phyloP scores from a whole-genome alignment of 2,113 vertebrate genomes.

The Epinephelus cyanopodus region DNA sequence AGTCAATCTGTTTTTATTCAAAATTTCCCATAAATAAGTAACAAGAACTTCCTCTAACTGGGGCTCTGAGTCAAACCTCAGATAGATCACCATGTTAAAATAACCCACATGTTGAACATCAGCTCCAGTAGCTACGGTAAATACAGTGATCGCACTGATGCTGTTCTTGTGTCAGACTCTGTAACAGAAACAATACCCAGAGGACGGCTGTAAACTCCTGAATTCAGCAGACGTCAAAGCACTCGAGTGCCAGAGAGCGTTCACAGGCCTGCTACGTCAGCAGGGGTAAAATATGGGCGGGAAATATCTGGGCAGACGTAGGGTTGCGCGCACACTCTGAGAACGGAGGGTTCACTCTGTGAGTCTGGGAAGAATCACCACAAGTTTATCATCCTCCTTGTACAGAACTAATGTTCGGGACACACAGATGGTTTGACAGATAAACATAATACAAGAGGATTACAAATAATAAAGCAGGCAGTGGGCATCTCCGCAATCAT shows the following conservation, averaged over 20 bases:
- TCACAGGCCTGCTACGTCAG: constrained; percentile 58
- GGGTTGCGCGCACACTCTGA: not conserved
- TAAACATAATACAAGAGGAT: not conserved
- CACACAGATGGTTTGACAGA: not conserved
- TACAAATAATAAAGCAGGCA: not conserved
- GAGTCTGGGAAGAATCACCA: constrained; percentile 54
- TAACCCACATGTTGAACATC: constrained; percentile 1
- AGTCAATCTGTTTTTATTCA: not conserved
- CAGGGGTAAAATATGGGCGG: constrained; percentile 18
- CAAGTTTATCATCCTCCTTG: constrained; percentile 16
- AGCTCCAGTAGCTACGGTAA: not conserved
- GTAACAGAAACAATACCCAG: constrained; percentile 8
- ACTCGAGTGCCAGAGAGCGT: constrained; percentile 15
- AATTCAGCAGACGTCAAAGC: constrained; percentile 60
- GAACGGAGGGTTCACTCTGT: not conserved
- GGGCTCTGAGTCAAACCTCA: not conserved
- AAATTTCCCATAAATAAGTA: not conserved
- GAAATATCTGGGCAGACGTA: constrained; percentile 20
- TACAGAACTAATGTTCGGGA: not conserved
- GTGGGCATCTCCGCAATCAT: not conserved
- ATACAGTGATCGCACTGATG: constrained; percentile 50
- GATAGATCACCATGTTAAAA: not conserved
- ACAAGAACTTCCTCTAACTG: not conserved
- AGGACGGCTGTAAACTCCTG: constrained; percentile 30
- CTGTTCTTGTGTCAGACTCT: constrained; percentile 20